Evolutionary conservation across 1,140 invertebrate species (phyloP), one percentile per base, ranked within the genome.

Genomic region (Zaprionus lachaisei): DNA sequence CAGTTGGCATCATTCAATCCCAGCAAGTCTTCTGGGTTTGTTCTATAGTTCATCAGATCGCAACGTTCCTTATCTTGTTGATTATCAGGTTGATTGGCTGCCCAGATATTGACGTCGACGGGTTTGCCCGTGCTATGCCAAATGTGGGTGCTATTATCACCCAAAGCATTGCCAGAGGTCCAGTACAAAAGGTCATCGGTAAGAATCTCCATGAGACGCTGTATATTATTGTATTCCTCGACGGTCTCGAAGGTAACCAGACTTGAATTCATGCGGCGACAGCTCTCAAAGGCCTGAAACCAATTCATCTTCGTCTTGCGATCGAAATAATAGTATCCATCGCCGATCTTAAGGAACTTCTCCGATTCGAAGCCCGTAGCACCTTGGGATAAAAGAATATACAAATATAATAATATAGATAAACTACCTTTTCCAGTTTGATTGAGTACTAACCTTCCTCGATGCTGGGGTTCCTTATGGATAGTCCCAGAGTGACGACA

Each of bases 301-400:
- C 41, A 47, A 9, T 47, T 47, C 41, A 47, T 17, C 41, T 47
- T 47, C 2, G 6, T 47, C 41, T 7, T 17, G 41, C 41, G 41
- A 47, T 47, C 41, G n/a, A 47, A 47, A 5, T 47, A 47, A 47
- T 47, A 47, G n/a, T 47, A 47, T 47, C 41, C 41, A 47, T 47
- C 41, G 41, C 41, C 41, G 7, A 47, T 47, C 41, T 47, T 47
- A 6, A 47, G 41, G 7, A 47, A 47, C 6, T n/a, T 17, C n/a
- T 47, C 41, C 41, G 41, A 47, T 47, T 47, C 41, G 41, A 47
- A 47, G 4, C 41, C 41, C 6, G n/a, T 1, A 3, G 41, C 41
- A 47, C 41, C 41, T 44, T 7, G 4, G 1, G 1, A n/a, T 6
- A n/a, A n/a, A 14, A 41, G 1, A 2, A 34, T 9, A 34, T 34